phyloP scores from a whole-genome alignment of 2,888 invertebrate genomes.

The Phaonia tiefii region DNA sequence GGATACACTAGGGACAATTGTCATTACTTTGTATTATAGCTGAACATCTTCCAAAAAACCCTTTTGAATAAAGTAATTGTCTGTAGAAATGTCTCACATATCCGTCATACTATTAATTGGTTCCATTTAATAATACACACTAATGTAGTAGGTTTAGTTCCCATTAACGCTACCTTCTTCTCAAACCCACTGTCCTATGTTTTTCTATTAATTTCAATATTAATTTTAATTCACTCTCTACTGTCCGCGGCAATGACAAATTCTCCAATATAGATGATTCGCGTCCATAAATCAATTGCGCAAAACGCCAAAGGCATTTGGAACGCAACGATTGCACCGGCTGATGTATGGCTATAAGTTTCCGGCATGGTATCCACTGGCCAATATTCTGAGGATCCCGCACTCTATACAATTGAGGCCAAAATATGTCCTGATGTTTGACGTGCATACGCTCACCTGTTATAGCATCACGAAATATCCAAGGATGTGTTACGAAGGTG shows the following conservation, averaged over 20 bases:
- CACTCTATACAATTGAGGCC: slow-evolving; percentile 78
- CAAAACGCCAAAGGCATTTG: slow-evolving; percentile 73
- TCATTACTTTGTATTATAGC: no score
- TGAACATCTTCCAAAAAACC: no score
- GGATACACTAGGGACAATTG: no score
- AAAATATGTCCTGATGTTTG: slow-evolving; percentile 81
- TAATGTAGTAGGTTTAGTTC: no score
- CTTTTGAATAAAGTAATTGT: no score
- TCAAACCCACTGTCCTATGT: slow-evolving; percentile 67
- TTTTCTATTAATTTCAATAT: slow-evolving; percentile 69
- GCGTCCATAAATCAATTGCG: slow-evolving; percentile 55
- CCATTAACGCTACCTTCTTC: slow-evolving; percentile 29
- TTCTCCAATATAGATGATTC: slow-evolving; percentile 56
- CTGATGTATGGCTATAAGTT: slow-evolving; percentile 74
- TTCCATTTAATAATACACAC: no score
- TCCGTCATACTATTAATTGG: no score
- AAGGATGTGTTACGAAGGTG: slow-evolving; percentile 90
- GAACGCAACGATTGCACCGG: slow-evolving; percentile 76
- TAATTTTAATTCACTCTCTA: slow-evolving; percentile 71
- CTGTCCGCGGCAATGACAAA: slow-evolving; percentile 70
- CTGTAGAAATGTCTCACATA: no score
- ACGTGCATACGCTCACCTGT: slow-evolving; percentile 84
- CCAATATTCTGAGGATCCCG: slow-evolving; percentile 70
- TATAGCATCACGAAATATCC: slow-evolving; percentile 88
- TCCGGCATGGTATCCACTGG: slow-evolving; percentile 70